phyloP scores from a whole-genome alignment of 2,113 vertebrate species.

The Semnornis frantzii region DNA sequence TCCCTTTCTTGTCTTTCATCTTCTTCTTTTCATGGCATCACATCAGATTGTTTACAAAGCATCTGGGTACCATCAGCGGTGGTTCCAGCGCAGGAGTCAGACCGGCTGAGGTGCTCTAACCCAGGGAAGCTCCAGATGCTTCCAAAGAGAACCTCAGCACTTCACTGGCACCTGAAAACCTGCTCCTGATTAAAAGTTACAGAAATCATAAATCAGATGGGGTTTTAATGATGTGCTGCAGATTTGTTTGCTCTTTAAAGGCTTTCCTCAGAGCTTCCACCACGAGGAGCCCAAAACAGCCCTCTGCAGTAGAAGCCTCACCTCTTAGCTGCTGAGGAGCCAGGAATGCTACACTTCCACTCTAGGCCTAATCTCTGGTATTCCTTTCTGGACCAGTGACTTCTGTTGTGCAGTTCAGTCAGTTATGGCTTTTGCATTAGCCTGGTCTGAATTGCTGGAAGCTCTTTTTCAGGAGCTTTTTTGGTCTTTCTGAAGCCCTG shows the following conservation, averaged over 20 bases:
- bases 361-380: background rate
- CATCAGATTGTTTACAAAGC: background rate
- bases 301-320: background rate
- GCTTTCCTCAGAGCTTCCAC: background rate
- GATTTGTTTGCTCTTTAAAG: background rate
- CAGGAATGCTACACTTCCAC: background rate
- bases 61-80: background rate
- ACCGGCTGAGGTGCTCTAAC: background rate
- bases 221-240: background rate
- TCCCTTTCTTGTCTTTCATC: slow-evolving; percentile 27
- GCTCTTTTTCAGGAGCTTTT: background rate
- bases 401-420: background rate
- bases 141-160: background rate
- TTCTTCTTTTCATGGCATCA: slow-evolving; percentile 1
- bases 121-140: background rate
- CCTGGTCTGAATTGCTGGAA: background rate
- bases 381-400: background rate
- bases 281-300: background rate
- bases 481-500: background rate
- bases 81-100: background rate
- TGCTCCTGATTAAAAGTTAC: background rate
- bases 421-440: background rate
- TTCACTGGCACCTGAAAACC: background rate
- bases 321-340: background rate
- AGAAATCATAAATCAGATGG: background rate